Conservation (phyloP, 1,140 invertebrate genomes). For the Drosophila sulfurigaster region DNA sequence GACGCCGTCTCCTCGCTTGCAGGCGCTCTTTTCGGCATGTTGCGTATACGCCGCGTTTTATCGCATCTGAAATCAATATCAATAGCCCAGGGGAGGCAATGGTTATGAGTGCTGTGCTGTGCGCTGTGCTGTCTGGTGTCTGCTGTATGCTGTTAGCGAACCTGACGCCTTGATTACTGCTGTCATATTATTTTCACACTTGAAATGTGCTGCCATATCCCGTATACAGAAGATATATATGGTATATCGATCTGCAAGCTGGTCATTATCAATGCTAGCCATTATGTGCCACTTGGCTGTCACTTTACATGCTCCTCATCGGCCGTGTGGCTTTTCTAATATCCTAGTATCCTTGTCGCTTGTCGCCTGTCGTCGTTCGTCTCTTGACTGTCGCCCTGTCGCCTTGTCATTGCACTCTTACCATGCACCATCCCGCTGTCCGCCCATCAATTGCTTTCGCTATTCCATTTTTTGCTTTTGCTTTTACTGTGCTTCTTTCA, state of each 20-base stretch:
- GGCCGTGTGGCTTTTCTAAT: constrained; percentile 61
- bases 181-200: constrained; percentile 83
- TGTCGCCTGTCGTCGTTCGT: not conserved
- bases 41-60: constrained; percentile 51
- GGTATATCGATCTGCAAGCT: constrained; percentile 52
- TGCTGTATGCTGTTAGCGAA: not conserved
- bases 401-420: constrained; percentile 6
- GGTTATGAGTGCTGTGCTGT: not conserved
- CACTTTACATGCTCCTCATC: constrained; percentile 63
- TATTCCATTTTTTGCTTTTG: not conserved
- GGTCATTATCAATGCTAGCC: constrained; percentile 64
- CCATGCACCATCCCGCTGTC: not conserved
- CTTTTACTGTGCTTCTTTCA: not conserved
- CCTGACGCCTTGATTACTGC: constrained; percentile 70
- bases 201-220: constrained; percentile 56
- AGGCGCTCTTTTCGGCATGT: constrained; percentile 23
- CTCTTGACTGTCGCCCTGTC: not conserved
- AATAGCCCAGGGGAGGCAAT: not conserved
- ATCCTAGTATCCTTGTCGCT: constrained; percentile 40
- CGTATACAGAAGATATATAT: constrained; percentile 1
- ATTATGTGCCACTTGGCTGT: constrained; percentile 70
- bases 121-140: too few species aligned
- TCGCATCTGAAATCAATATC: constrained; percentile 71
- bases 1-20: not conserved
- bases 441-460: constrained; percentile 3